A percentile compares a stretch with the other conserved stretches of the same genome.
Evolutionary conservation across 2,888 invertebrate species (phyloP).

Genomic region (Mimachlamys varia): DNA sequence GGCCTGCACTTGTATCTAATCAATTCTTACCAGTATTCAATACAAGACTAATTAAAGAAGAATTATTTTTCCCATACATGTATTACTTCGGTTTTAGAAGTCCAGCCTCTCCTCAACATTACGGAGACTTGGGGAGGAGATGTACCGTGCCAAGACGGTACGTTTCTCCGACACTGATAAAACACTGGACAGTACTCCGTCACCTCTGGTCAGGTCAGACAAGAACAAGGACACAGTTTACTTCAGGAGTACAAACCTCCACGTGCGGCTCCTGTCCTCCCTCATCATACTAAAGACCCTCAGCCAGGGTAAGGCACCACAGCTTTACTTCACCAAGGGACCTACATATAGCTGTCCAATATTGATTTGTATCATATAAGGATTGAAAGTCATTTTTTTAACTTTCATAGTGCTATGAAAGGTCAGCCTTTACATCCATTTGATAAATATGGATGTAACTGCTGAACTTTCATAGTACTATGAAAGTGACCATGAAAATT

Average conservation of each 20-base stretch:
- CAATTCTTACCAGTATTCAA: too few species aligned
- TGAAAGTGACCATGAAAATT: too few species aligned
- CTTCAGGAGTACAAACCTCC: slow-evolving; percentile 74
- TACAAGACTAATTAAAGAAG: neutral
- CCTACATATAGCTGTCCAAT: too few species aligned
- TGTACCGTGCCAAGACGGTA: slow-evolving; percentile 72
- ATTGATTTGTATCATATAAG: too few species aligned
- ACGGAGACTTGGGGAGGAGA: slow-evolving; percentile 78
- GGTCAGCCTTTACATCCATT: too few species aligned
- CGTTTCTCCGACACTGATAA: slow-evolving; percentile 62
- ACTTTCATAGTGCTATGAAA: too few species aligned
- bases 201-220: slow-evolving; percentile 58
- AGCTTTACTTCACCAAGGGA: neutral
- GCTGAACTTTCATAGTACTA: too few species aligned
- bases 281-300: slow-evolving; percentile 77
- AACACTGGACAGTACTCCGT: slow-evolving; percentile 44
- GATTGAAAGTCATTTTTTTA: too few species aligned
- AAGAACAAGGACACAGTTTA: slow-evolving; percentile 71
- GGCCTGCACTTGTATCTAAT: too few species aligned
- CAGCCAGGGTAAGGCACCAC: slow-evolving; percentile 72
- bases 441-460: too few species aligned
- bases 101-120: slow-evolving; percentile 75
- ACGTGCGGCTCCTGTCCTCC: slow-evolving; percentile 75
- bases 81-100: slow-evolving; percentile 65
- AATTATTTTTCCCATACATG: neutral